Conservation (phyloP, 2,888 invertebrate genomes). For the Resseliella maxima region DNA sequence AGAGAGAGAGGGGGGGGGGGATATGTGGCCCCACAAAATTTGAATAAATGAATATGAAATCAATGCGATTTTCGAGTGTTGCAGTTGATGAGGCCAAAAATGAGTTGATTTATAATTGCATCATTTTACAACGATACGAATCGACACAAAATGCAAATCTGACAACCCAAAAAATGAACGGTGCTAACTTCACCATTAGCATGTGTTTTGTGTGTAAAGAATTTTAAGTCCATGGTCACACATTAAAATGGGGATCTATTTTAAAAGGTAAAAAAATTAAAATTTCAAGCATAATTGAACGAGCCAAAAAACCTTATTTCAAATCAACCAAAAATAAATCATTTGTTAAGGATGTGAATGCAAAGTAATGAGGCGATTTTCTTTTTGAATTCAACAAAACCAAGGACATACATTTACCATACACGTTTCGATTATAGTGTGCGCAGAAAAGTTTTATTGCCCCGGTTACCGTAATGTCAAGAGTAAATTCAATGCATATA, state of each 20-base stretch:
- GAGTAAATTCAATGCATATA: slow-evolving; percentile 36
- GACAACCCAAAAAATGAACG: neutral
- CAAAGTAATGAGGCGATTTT: neutral
- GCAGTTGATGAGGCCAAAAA: slow-evolving; percentile 5
- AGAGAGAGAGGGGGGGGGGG: neutral
- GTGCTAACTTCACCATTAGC: neutral
- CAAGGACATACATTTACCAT: neutral
- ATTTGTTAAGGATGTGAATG: neutral
- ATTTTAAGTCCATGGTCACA: slow-evolving; percentile 40
- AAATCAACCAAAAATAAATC: neutral
- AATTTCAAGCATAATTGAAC: slow-evolving; percentile 32
- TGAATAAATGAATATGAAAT: slow-evolving; percentile 48
- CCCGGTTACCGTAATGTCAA: neutral
- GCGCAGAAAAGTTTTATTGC: neutral
- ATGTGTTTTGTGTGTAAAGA: neutral
- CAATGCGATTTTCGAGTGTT: slow-evolving; percentile 37
- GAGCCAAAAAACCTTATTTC: slow-evolving; percentile 16
- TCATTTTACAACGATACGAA: neutral
- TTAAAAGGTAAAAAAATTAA: neutral
- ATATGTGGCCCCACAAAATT: neutral
- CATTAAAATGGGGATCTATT: neutral
- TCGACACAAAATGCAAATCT: neutral
- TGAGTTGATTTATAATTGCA: slow-evolving; percentile 30
- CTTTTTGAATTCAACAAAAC: neutral
- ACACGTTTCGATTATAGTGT: neutral